Percentiles rank a stretch among this genome's conserved stretches.
Conservation (phyloP, 2,888 invertebrate genomes). For the Nephrotoma guestfalica region DNA sequence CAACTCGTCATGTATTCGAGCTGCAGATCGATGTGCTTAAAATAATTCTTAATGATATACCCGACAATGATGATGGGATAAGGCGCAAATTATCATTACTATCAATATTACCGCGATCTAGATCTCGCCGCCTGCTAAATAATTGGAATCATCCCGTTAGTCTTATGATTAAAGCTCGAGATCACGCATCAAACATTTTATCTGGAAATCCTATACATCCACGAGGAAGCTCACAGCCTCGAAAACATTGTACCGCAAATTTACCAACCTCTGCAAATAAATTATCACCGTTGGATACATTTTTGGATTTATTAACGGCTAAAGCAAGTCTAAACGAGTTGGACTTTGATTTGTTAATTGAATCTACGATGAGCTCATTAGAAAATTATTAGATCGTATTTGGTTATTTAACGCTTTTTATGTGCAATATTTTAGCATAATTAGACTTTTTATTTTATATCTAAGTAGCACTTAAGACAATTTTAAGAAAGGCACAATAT, state of each 20-base stretch:
- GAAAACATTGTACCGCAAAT: background rate
- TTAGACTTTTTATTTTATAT: background rate
- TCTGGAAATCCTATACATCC: conserved; percentile 45
- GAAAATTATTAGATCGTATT: conserved; percentile 18
- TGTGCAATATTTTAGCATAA: background rate
- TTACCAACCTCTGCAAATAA: conserved; percentile 33
- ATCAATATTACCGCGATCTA: conserved; percentile 57
- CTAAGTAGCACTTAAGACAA: background rate
- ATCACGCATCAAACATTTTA: conserved; percentile 66
- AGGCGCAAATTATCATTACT: conserved; percentile 58
- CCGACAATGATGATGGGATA: conserved; percentile 39
- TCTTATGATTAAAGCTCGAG: conserved; percentile 60
- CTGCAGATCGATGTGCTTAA: conserved; percentile 79
- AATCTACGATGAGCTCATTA: conserved; percentile 47
- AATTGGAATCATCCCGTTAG: conserved; percentile 66
- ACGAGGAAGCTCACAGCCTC: conserved; percentile 8
- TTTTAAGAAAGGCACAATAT: background rate
- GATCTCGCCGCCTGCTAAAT: conserved; percentile 62
- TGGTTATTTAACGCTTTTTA: background rate
- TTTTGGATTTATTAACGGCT: conserved; percentile 69
- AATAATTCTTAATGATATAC: conserved; percentile 53
- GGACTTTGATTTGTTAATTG: conserved; percentile 72
- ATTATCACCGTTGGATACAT: conserved; percentile 70
- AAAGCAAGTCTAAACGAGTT: conserved; percentile 75
- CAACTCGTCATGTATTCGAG: conserved; percentile 69